A percentile compares a stretch with the other conserved stretches of the same genome.
These are phyloP conservation scores for Lepidurus apus DNA, from an alignment of 1,140 invertebrate genomes.

Conservation along the genomic window DNA sequence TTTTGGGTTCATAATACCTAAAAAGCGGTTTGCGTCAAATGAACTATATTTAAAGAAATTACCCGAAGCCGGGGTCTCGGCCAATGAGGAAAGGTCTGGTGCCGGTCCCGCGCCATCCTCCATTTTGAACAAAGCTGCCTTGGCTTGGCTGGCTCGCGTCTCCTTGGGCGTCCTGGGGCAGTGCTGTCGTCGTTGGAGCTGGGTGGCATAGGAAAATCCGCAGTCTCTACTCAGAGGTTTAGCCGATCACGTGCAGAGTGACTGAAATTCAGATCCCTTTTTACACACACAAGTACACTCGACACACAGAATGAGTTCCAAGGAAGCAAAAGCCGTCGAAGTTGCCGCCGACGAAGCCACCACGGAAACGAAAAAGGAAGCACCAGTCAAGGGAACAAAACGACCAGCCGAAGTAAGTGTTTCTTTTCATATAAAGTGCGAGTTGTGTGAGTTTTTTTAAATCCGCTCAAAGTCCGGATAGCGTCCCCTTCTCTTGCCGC, in stretches of 20 bases:
- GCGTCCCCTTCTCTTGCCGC: conserved; percentile 3
- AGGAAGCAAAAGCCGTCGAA: conserved; percentile 32
- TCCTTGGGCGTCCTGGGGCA: conserved; percentile 6
- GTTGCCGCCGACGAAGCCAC: conserved; percentile 33
- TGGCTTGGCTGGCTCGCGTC: not conserved
- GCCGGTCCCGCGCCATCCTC: conserved; percentile 9
- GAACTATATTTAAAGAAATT: not conserved
- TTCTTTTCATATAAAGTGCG: not conserved
- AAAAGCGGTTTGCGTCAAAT: not conserved
- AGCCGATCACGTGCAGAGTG: conserved; percentile 19
- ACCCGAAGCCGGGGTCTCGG: not conserved
- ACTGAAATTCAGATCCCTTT: not conserved
- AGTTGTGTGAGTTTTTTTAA: not conserved
- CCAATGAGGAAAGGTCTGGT: not conserved
- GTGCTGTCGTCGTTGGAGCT: conserved; percentile 12
- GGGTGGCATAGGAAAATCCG: not conserved
- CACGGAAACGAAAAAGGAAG: conserved; percentile 30
- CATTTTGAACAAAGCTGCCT: conserved; percentile 15
- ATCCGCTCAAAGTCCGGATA: not conserved
- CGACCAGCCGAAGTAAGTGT: conserved; percentile 33
- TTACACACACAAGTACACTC: conserved; percentile 22
- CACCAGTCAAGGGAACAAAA: conserved; percentile 32
- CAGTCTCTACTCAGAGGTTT: conserved; percentile 21
- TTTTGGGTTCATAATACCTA: not conserved
- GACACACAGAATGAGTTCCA: conserved; percentile 32